Evolutionary conservation across 2,797 vertebrate genomes (phyloP).

Genomic region (Alfaro cultratus): DNA sequence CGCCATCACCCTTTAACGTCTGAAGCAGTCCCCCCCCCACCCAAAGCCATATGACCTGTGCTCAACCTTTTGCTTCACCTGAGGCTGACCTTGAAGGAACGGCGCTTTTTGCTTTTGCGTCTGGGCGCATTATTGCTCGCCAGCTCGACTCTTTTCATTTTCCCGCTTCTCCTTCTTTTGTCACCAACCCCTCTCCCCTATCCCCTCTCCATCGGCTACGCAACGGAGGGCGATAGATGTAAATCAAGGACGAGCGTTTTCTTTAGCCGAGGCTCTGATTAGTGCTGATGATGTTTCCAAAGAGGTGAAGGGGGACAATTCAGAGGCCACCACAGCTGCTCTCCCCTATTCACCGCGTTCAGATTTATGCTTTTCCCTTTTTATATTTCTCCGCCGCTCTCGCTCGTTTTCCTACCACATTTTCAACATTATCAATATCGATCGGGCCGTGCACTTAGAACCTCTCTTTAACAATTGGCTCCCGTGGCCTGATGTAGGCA

Average conservation of each 20-base stretch:
- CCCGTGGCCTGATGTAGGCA: constrained; percentile 87
- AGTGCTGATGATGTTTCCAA: constrained; percentile 88
- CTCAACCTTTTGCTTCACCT: constrained; percentile 90
- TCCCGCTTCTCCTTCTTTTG: constrained; percentile 35
- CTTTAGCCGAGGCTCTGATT: constrained; percentile 86
- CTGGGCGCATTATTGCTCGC: constrained; percentile 57
- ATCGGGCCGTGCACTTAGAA: constrained; percentile 88
- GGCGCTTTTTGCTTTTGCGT: constrained; percentile 70
- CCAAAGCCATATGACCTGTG: constrained; percentile 85
- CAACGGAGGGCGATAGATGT: constrained; percentile 83
- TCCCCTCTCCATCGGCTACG: constrained; percentile 38
- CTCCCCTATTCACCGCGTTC: constrained; percentile 77
- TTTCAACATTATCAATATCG: constrained; percentile 95
- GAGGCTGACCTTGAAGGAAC: constrained; percentile 97
- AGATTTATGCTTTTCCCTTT: constrained; percentile 88
- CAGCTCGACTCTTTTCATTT: constrained; percentile 34
- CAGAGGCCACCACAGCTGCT: constrained; percentile 87
- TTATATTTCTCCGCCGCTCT: constrained; percentile 58
- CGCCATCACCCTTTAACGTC: constrained; percentile 61
- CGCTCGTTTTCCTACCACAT: constrained; percentile 83
- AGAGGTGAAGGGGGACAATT: constrained; percentile 78
- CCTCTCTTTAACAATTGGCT: constrained; percentile 91
- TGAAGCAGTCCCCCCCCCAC: constrained; percentile 83
- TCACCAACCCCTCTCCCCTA: constrained; percentile 23
- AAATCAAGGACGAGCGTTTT: constrained; percentile 83